A percentile compares a stretch with the other conserved stretches of the same genome.
These are phyloP conservation scores for Diabrotica balteata DNA, from an alignment of 2,888 invertebrate genomes.

Conservation along the genomic window DNA sequence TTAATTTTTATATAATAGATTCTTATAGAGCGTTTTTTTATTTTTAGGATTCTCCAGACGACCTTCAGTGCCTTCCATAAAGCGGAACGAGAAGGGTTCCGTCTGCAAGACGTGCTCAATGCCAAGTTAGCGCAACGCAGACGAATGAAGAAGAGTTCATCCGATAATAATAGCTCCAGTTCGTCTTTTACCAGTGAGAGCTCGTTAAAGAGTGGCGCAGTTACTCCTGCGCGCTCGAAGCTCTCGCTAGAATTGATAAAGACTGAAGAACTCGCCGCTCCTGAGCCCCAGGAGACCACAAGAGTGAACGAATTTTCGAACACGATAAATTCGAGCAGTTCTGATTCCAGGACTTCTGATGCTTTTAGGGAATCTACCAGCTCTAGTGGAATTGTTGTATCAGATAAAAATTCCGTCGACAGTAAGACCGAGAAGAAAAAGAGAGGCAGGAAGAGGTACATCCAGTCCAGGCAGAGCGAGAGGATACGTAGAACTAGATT, in stretches of 20 bases:
- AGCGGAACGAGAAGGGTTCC: conserved; percentile 75
- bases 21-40: conserved; percentile 55
- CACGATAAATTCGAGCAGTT: conserved; percentile 43
- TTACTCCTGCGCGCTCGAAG: conserved; percentile 40
- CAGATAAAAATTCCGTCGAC: conserved; percentile 46
- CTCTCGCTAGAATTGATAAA: conserved; percentile 48
- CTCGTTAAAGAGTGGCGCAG: conserved; percentile 52
- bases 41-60: conserved; percentile 64
- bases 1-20: conserved; percentile 19
- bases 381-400: conserved; percentile 53
- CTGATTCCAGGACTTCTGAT: conserved; percentile 35
- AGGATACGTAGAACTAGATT: conserved; percentile 52
- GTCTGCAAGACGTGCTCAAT: conserved; percentile 74
- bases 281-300: conserved; percentile 39
- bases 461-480: conserved; percentile 56
- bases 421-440: conserved; percentile 41
- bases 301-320: conserved; percentile 63
- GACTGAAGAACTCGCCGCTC: conserved; percentile 44
- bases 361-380: conserved; percentile 47
- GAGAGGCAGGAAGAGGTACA: conserved; percentile 44
- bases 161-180: conserved; percentile 57
- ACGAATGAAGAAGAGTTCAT: conserved; percentile 66
- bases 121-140: conserved; percentile 76
- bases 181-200: conserved; percentile 58
- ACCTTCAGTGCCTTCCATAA: conserved; percentile 74